Evolutionary conservation across 2,797 vertebrate genomes (phyloP).

Genomic region (Enteromius fasciolatus): DNA sequence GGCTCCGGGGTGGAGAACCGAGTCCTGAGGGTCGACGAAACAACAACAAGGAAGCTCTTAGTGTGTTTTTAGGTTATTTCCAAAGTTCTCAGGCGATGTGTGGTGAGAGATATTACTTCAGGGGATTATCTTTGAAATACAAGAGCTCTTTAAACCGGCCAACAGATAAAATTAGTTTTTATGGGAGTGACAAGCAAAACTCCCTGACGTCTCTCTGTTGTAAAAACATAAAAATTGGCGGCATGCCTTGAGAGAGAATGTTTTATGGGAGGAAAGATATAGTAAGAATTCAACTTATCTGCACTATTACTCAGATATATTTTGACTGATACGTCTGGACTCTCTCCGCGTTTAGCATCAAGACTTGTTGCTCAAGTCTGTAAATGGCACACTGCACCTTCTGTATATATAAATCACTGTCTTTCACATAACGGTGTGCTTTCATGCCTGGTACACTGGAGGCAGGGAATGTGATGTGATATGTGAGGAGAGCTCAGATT

Average conservation of each 20-base stretch:
- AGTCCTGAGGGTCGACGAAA: neutral
- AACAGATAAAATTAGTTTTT: constrained; percentile 47
- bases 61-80: constrained; percentile 32
- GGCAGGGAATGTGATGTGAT: constrained; percentile 8
- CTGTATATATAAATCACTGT: constrained; percentile 13
- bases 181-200: constrained; percentile 35
- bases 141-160: constrained; percentile 16
- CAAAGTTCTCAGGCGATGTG: neutral
- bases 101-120: constrained; percentile 2
- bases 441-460: constrained; percentile 2
- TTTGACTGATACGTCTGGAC: constrained; percentile 32
- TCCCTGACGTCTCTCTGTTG: constrained; percentile 10
- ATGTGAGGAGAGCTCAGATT: constrained; percentile 9
- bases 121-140: constrained; percentile 21
- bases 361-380: constrained; percentile 14
- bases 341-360: neutral
- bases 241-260: constrained; percentile 6
- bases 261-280: constrained; percentile 45
- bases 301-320: constrained; percentile 18
- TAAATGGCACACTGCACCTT: neutral
- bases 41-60: constrained; percentile 7
- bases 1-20: neutral
- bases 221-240: constrained; percentile 24
- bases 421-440: constrained; percentile 11
- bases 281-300: constrained; percentile 44